Evolutionary conservation across 2,888 invertebrate species (phyloP).

Genomic region (Oasisia sp.): DNA sequence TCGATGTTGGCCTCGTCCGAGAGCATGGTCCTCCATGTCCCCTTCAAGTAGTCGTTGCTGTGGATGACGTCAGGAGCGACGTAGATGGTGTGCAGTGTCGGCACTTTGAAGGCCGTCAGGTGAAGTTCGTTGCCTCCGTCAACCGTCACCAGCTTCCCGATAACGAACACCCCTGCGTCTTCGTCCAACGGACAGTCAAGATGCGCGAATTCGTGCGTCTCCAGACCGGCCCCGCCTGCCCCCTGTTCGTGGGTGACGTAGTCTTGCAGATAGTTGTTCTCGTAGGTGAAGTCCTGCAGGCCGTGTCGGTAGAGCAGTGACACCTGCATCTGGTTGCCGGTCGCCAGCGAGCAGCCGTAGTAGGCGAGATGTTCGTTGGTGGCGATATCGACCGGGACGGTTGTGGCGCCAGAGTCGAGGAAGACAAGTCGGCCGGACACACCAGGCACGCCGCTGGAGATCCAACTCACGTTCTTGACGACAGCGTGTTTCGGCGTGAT

Average conservation of each 20-base stretch:
- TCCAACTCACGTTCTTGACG: slow-evolving; percentile 40
- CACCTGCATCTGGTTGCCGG: slow-evolving; percentile 36
- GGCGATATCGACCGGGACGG: slow-evolving; percentile 39
- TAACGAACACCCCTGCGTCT: slow-evolving; percentile 41
- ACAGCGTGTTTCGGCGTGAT: slow-evolving; percentile 39
- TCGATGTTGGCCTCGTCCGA: slow-evolving; percentile 44
- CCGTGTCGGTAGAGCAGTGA: slow-evolving; percentile 42
- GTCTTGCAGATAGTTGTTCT: slow-evolving; percentile 42
- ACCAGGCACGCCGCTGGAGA: slow-evolving; percentile 29
- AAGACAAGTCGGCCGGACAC: slow-evolving; percentile 40
- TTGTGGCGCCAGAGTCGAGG: slow-evolving; percentile 38
- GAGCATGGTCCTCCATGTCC: slow-evolving; percentile 46
- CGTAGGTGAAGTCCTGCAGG: slow-evolving; percentile 45
- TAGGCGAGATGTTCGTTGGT: slow-evolving; percentile 42
- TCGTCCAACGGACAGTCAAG: slow-evolving; percentile 44
- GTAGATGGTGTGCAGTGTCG: slow-evolving; percentile 35
- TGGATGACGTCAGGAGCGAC: slow-evolving; percentile 32
- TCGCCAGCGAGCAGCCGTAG: slow-evolving; percentile 43
- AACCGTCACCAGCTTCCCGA: slow-evolving; percentile 35
- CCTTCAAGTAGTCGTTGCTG: slow-evolving; percentile 39
- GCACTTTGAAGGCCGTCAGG: slow-evolving; percentile 35
- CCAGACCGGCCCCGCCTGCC: slow-evolving; percentile 41
- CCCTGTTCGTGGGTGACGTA: slow-evolving; percentile 36
- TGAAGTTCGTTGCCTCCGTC: slow-evolving; percentile 34
- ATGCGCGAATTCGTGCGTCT: slow-evolving; percentile 44